These are phyloP conservation scores for Saturnia japonica DNA, from an alignment of 2,888 invertebrate genomes.

Conservation along the genomic window DNA sequence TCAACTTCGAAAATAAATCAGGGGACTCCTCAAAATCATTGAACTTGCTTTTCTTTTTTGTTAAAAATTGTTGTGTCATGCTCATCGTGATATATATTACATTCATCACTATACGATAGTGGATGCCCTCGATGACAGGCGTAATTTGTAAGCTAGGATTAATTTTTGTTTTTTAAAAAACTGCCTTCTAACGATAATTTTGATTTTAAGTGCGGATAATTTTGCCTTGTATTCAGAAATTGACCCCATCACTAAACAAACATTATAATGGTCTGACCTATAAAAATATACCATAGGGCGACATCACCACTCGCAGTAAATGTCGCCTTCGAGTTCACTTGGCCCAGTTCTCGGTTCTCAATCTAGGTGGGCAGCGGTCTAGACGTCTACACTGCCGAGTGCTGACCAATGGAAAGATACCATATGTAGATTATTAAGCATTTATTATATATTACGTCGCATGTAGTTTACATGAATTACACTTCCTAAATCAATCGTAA, in stretches of 20 bases:
- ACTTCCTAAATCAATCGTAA: no score
- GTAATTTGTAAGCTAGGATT: no score
- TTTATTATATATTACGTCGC: background rate
- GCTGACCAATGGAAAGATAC: background rate
- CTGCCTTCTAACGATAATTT: background rate
- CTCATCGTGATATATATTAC: no score
- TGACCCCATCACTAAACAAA: background rate
- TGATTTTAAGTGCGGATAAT: background rate
- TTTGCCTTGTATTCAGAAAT: background rate
- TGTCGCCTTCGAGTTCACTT: conserved; percentile 17
- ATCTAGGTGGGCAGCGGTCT: conserved; percentile 10
- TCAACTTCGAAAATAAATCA: no score
- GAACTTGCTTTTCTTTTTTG: no score
- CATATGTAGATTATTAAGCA: background rate
- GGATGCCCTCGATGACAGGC: no score
- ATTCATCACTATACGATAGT: no score
- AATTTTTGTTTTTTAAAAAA: background rate
- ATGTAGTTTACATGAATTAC: background rate
- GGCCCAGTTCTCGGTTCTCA: conserved; percentile 15
- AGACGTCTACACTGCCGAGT: conserved; percentile 4
- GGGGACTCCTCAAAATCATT: no score
- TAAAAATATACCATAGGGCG: conserved; percentile 7
- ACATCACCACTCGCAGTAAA: conserved; percentile 6
- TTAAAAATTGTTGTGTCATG: no score
- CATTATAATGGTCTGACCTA: conserved; percentile 5